Evolutionary conservation across 2,797 vertebrate genomes (phyloP), one percentile per base, ranked within the genome.

Genomic region (Rhinoraja longicauda): DNA sequence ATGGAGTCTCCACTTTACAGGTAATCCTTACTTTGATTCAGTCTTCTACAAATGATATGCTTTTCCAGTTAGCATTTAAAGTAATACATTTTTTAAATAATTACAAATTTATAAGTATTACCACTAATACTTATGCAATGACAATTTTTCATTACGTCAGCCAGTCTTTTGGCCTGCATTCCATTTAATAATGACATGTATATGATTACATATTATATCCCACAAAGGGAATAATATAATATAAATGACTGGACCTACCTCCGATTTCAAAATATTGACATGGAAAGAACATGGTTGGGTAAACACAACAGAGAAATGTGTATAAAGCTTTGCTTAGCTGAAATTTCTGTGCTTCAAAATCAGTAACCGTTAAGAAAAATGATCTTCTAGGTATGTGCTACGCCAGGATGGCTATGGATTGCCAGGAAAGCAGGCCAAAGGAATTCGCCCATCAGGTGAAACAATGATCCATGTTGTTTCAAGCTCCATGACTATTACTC

Each of bases 1-100:
- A 98, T 99, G 21, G 98, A 99, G 95, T 99, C 98, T 94, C 98
- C 98, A 7, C 95, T 99, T 93, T 95, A 99, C 94, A 98, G 98
- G 98, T 99, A 95, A 73, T 1, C 13, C 0, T 19, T 64, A 26
- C 13, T 77, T 93, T 64, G 5, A 64, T 86, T 70, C 21, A 6
- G 57, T 64, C 36, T 36, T 81, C 64, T 67, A 32, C 19, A 93
- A 81, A 13, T 10, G 9, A 93, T 93, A 13, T 64, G 5, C 32
- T 26, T 45, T 82, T 45, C 77, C 70, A 82, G 57, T 70, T 88
- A 29, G 67, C 32, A 39, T 81, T 82, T 53, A 26, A 82, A 82
- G 32, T 64, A 19, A 36, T 67, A n/a, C n/a, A 36, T 19, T 21
- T 36, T 32, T 67, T 4, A 1, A 32, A 32, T 86, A 29, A 17